A percentile compares a stretch with the other conserved stretches of the same genome.
Evolutionary conservation across 2,888 invertebrate species (phyloP).

Genomic region (Villa cingulata): DNA sequence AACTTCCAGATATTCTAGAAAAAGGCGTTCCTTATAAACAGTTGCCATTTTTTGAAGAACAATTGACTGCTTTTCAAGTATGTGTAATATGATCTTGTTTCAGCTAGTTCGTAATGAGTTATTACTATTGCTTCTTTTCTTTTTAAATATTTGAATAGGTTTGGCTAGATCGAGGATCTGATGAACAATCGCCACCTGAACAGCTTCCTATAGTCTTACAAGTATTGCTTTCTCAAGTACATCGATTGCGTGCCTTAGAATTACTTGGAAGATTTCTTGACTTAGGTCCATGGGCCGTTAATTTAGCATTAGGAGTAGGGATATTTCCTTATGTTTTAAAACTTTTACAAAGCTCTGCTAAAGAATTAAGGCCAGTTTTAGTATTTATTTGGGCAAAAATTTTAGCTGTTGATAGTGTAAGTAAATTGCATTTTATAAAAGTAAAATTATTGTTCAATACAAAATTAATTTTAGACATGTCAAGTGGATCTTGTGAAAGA

Average conservation of each 20-base stretch:
- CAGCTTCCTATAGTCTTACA: conserved; percentile 96
- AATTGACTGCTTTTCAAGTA: conserved; percentile 89
- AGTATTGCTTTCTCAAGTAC: conserved; percentile 58
- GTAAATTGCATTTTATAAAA: conserved; percentile 23
- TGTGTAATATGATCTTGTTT: not conserved
- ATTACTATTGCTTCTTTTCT: not conserved
- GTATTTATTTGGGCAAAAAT: conserved; percentile 99
- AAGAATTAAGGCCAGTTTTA: conserved; percentile 79
- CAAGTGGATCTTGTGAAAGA: conserved; percentile 91
- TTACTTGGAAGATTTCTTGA: conserved; percentile 87
- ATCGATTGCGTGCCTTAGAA: conserved; percentile 88
- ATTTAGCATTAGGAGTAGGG: conserved; percentile 88
- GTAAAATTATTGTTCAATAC: not conserved
- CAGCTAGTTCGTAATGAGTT: too few species aligned
- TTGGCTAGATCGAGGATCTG: conserved; percentile 42
- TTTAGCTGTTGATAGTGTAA: conserved; percentile 84
- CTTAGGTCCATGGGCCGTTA: conserved; percentile 91
- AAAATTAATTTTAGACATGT: conserved; percentile 54
- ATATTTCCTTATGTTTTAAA: conserved; percentile 98
- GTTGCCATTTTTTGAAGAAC: conserved; percentile 93
- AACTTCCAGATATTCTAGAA: conserved; percentile 65
- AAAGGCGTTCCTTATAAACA: conserved; percentile 48
- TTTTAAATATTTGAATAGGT: conserved; percentile 44
- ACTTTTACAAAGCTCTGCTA: conserved; percentile 85
- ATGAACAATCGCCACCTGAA: conserved; percentile 74